Base-by-base conservation (phyloP, 2,797 vertebrate genomes). In the Buphagus erythrorhynchus region DNA sequence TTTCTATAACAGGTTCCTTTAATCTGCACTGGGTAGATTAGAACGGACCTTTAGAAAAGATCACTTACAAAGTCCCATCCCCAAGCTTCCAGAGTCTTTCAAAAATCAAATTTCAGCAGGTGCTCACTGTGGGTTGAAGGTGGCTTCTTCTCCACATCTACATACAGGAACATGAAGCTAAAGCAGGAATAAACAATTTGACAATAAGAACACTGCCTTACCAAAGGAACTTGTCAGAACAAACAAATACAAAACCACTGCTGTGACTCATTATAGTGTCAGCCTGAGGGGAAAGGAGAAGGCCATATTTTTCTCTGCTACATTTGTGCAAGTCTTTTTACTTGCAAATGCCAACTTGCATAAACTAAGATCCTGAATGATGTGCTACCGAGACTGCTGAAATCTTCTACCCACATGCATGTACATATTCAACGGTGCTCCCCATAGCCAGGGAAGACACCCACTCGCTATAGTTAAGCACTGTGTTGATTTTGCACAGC, bases 1-100 rank as follows among this genome's bases (percentile, higher is more conserved):
- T 92, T 85, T 75, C 94, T 61, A 6, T 72, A 96, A 79, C 16
- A 66, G 68, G 51, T 75, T 95, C 76, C 68, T 95, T 96, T 87
- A 93, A 54, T 76, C 46, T 6, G 16, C 40, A 33, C 45, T 61
- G 51, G 31, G 26, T 43, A 51, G 59, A 57, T 69, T 63, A 71
- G 33, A 35, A 13, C 19, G 33, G 52, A n/a, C 33, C 42, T 51
- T 80, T 40, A 74, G 21, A 77, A 77, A 15, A 81, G 9, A 51
- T 75, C 38, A 57, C 1, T 76, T 62, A 73, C 12, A 16, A 49
- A 84, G 46, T 29, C 84, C 16, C 10, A 24, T 29, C 38, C 62
- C 42, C 29, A 62, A 38, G 36, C 31, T 79, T 77, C 68, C n/a
- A 67, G 19, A 77, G 59, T 52, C 13, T 51, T 59, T 73, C 36